Evolutionary conservation across 1,140 invertebrate genomes (phyloP).

Genomic region (Whitmania pigra): DNA sequence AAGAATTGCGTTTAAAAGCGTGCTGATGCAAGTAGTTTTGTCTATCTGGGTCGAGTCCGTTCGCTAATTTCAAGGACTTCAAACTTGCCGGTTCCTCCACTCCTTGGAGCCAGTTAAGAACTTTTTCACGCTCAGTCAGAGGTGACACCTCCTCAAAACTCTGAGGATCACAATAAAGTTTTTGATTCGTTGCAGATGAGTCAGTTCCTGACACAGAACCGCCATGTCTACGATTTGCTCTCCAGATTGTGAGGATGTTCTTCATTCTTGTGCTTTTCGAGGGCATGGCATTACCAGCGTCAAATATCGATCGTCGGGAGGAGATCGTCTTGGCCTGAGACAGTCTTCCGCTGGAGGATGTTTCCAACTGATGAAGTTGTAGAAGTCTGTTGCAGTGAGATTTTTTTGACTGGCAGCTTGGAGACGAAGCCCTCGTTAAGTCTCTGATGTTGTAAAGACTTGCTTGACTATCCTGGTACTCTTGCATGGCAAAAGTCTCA

Average conservation of each 20-base stretch:
- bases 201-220: conserved; percentile 5
- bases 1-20: no score
- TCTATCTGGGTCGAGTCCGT: no score
- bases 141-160: conserved; percentile 18
- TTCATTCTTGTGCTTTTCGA: conserved; percentile 12
- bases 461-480: background rate
- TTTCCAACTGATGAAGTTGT: background rate
- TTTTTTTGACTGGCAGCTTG: conserved; percentile 11
- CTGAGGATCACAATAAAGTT: conserved; percentile 7
- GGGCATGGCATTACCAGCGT: background rate
- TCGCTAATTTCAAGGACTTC: no score
- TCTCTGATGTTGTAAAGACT: conserved; percentile 9
- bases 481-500: background rate
- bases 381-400: background rate
- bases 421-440: background rate
- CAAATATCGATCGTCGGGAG: background rate
- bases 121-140: conserved; percentile 16
- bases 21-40: no score
- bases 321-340: conserved; percentile 3
- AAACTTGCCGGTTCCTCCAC: conserved; percentile 13
- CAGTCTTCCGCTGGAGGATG: background rate
- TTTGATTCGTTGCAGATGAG: background rate
- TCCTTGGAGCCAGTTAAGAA: conserved; percentile 9
- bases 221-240: background rate
- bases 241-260: conserved; percentile 17